These are phyloP conservation scores for Aix galericulata DNA, from an alignment of 2,113 vertebrate genomes.

Conservation along the genomic window DNA sequence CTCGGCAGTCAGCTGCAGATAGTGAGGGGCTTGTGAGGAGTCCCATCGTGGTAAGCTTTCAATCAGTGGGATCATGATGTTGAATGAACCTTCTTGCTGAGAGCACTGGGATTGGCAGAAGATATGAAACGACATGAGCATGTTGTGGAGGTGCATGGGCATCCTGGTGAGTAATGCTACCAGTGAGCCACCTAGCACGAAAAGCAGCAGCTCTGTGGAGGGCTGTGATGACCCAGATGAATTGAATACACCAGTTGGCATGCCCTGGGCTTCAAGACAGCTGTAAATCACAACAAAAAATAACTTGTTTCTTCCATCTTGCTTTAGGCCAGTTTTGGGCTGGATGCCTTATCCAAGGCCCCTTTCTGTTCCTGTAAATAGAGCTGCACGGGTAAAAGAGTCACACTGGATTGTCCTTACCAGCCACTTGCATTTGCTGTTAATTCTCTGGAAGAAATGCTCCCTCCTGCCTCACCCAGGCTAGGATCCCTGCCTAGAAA, in stretches of 20 bases:
- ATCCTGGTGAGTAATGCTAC: not conserved
- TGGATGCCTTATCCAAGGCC: not conserved
- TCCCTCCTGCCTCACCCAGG: constrained; percentile 5
- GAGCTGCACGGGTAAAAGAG: fast-evolving
- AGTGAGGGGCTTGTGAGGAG: not conserved
- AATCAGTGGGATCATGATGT: fast-evolving
- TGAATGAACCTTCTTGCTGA: not conserved
- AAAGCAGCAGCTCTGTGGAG: not conserved
- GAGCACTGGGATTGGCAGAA: not conserved
- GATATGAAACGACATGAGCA: not conserved
- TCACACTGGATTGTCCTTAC: fast-evolving
- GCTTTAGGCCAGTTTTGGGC: not conserved
- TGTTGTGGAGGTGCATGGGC: not conserved
- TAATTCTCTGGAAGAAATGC: not conserved
- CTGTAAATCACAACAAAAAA: not conserved
- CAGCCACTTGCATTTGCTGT: not conserved
- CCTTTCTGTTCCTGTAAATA: not conserved
- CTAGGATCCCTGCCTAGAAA: constrained; percentile 27
- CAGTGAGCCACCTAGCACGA: fast-evolving
- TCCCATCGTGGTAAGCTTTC: not conserved
- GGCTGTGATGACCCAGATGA: not conserved
- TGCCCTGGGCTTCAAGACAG: not conserved
- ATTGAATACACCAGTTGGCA: not conserved
- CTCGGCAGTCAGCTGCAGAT: not conserved
- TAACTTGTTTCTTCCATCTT: not conserved